phyloP scores from a whole-genome alignment of 1,140 invertebrate genomes.

The Aleiodes sp. region DNA sequence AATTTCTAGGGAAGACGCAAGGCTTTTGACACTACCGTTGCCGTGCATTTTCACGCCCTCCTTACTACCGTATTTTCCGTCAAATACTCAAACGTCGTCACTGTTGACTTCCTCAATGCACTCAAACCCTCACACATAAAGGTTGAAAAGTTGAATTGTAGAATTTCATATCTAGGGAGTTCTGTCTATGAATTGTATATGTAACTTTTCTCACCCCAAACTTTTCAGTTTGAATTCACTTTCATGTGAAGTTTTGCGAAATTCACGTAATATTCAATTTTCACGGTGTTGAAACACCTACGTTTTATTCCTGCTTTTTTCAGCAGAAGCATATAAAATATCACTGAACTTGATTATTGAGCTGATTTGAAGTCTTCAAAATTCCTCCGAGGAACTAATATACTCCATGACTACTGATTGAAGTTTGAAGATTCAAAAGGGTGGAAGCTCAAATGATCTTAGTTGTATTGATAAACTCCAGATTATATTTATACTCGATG shows the following conservation, averaged over 20 bases:
- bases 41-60: constrained; percentile 11
- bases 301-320: no score
- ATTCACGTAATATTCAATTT: constrained; percentile 2
- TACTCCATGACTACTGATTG: no score
- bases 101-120: constrained; percentile 2
- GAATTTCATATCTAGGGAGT: constrained; percentile 1
- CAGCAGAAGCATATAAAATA: no score
- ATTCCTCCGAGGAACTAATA: no score
- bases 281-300: no score
- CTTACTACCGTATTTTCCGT: not conserved
- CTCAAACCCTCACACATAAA: constrained; percentile 6
- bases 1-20: constrained; percentile 4
- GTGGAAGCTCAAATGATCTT: no score
- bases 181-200: not conserved
- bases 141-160: not conserved
- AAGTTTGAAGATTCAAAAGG: no score
- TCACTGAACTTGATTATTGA: no score
- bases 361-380: no score
- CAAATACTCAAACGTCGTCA: not conserved
- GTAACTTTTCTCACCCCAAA: not conserved
- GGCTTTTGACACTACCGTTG: not conserved
- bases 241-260: not conserved
- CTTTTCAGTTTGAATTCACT: not conserved
- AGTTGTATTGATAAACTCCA: no score
- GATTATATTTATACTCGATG: not conserved